Evolutionary conservation across 2,113 vertebrate genomes (phyloP), one percentile per base, ranked within the genome.

Genomic region (Parus major): DNA sequence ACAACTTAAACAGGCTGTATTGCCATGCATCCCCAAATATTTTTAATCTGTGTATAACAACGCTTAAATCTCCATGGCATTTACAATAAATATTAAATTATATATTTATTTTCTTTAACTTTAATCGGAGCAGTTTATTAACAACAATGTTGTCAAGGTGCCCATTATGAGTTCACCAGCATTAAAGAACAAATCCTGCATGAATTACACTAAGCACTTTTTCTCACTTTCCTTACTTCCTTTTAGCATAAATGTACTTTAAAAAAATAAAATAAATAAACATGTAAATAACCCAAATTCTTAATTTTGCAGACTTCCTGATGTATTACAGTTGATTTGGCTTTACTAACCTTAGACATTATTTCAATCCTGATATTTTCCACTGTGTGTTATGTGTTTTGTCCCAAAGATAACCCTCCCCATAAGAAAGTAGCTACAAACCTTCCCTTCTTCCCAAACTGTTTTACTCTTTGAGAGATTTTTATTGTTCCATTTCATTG

Each of bases 101-200:
- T 94, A 95, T 95, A 75, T 90, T 96, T 96, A 39, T 4, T 36
- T 39, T 39, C 12, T 61, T 36, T 8, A 13, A 92, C 47, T 97
- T 96, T 96, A 96, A 95, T 95, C 97, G 86, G n/a, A 88, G 97
- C 36, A 84, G 79, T 95, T 90, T 97, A 92, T 96, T 96, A 96
- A 85, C 42, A 91, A 19, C 41, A 66, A 33, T 91, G 15, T 69
- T 80, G 75, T 79, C 89, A 94, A 60, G 69, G 56, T 96, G 86
- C n/a, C 2, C 6, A 65, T 96, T 88, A 87, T 82, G 16, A 42
- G 19, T 68, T 95, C 60, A 29, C n/a, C 55, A 82, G 19, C 64
- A 82, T 57, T 60, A 35, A 80, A 78, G 50, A 78, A 24, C 16
- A 82, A 93, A 52, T 31, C 8, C 24, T 53, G 27, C 20, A 42